Conservation (phyloP, 2,888 invertebrate genomes). For the Brachypalpus laphriformis region DNA sequence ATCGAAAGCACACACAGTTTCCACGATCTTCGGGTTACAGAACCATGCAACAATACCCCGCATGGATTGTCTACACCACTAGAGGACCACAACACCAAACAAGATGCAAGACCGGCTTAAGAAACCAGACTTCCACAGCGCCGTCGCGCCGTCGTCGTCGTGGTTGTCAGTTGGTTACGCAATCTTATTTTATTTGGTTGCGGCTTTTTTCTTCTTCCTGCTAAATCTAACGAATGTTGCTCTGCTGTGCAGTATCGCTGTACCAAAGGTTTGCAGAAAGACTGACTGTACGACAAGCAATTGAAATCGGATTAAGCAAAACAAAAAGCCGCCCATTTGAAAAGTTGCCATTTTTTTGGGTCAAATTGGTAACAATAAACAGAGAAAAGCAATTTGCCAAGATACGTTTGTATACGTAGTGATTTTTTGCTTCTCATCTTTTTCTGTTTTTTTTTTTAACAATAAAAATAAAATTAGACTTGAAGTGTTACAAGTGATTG, state of each 20-base stretch:
- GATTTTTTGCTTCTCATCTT: background rate
- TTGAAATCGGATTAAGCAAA: slow-evolving; percentile 45
- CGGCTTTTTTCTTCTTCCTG: slow-evolving; percentile 57
- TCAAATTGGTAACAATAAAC: slow-evolving; percentile 28
- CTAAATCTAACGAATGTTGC: slow-evolving; percentile 20
- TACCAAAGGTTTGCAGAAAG: no score
- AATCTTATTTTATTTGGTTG: slow-evolving; percentile 54
- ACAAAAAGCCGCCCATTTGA: background rate
- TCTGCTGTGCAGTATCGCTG: slow-evolving; percentile 11
- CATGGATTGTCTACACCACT: slow-evolving; percentile 33
- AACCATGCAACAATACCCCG: slow-evolving; percentile 7
- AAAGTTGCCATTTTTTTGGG: slow-evolving; percentile 17
- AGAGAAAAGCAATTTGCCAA: slow-evolving; percentile 30
- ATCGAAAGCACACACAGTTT: slow-evolving; percentile 14
- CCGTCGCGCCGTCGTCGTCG: background rate
- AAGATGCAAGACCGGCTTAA: slow-evolving; percentile 51
- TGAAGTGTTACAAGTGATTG: slow-evolving; percentile 26
- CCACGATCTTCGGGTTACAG: slow-evolving; percentile 42
- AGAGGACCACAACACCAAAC: slow-evolving; percentile 21
- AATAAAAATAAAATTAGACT: slow-evolving; percentile 4
- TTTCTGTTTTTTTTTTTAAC: background rate
- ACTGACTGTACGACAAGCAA: slow-evolving; percentile 4
- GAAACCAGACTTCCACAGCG: slow-evolving; percentile 39
- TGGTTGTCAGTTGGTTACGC: slow-evolving; percentile 34
- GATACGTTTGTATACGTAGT: slow-evolving; percentile 11